phyloP scores from a whole-genome alignment of 2,888 invertebrate species.

The Magallana nippona region DNA sequence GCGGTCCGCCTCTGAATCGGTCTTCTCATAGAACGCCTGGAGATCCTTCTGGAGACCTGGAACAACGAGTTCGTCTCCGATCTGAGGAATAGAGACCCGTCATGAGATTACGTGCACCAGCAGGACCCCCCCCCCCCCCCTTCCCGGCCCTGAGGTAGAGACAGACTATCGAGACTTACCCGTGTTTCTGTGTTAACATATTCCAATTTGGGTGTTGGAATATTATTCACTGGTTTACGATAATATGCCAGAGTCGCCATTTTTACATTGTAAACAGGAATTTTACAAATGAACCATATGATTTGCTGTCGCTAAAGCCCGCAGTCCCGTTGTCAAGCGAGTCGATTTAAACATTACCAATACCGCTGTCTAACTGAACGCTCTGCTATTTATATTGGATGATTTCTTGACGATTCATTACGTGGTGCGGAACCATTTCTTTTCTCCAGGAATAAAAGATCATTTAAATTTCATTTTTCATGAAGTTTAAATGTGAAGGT shows the following conservation, averaged over 20 bases:
- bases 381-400: slow-evolving; percentile 6
- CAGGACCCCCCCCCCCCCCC: too few species aligned
- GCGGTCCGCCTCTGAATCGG: slow-evolving; percentile 65
- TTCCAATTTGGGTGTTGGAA: slow-evolving; percentile 48
- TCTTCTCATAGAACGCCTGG: slow-evolving; percentile 71
- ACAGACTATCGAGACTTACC: slow-evolving; percentile 55
- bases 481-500: not conserved
- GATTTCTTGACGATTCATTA: slow-evolving; percentile 13
- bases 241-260: slow-evolving; percentile 62
- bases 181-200: slow-evolving; percentile 61
- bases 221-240: slow-evolving; percentile 32
- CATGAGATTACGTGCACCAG: too few species aligned
- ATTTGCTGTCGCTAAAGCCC: slow-evolving; percentile 58
- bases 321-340: slow-evolving; percentile 49
- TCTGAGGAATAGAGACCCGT: slow-evolving; percentile 59
- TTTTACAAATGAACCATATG: slow-evolving; percentile 52
- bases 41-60: slow-evolving; percentile 70
- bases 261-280: slow-evolving; percentile 57
- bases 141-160: too few species aligned
- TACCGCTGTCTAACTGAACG: slow-evolving; percentile 24
- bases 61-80: slow-evolving; percentile 70
- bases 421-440: not conserved
- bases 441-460: slow-evolving; percentile 12
- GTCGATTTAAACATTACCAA: slow-evolving; percentile 28
- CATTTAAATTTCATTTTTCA: slow-evolving; percentile 23